Evolutionary conservation across 2,888 invertebrate genomes (phyloP), one percentile per base, ranked within the genome.

Genomic region (Sesia apiformis): DNA sequence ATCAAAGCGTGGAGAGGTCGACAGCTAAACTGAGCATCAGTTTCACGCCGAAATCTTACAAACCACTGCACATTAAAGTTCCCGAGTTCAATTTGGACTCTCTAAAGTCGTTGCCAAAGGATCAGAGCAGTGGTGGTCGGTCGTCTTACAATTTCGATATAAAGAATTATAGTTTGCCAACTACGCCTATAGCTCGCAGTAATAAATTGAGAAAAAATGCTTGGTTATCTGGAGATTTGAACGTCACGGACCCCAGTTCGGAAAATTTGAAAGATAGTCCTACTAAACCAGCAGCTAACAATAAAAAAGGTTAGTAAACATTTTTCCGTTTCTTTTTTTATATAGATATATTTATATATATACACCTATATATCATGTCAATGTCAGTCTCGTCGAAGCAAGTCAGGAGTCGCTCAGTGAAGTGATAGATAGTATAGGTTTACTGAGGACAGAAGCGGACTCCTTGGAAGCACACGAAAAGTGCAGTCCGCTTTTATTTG

Each of bases 191-290:
- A 55, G 91, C 91, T 4, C 74, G 90, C 4, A 90, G 88, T 63
- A 91, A 90, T 57, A 91, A 90, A 62, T 69, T 91, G 60, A 81
- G 90, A 60, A 89, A 85, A 59, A 90, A 90, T 56, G 91, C 91
- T 5, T 91, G 91, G 91, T 71, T 91, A 1, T 88, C 90, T 1
- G 90, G 90, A 5, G 87, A 88, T 51, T 58, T 84, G 42, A 69
- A 65, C 49, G 59, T 64, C 0, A 65, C 63, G 4, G 72, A 71
- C 5, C 64, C 61, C 5, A 69, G 60, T 56, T 52, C 58, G 7
- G 70, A 66, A 4, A 63, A 62, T 55, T 42, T 62, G n/a, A 66
- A 60, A 49, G 60, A 62, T 7, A 5, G 50, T 38, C 38, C 38
- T 4, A 5, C 38, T 23, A 46, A 23, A 23, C 23, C 23, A 23